Conservation (phyloP, 1,140 invertebrate species). For the Musca domestica region DNA sequence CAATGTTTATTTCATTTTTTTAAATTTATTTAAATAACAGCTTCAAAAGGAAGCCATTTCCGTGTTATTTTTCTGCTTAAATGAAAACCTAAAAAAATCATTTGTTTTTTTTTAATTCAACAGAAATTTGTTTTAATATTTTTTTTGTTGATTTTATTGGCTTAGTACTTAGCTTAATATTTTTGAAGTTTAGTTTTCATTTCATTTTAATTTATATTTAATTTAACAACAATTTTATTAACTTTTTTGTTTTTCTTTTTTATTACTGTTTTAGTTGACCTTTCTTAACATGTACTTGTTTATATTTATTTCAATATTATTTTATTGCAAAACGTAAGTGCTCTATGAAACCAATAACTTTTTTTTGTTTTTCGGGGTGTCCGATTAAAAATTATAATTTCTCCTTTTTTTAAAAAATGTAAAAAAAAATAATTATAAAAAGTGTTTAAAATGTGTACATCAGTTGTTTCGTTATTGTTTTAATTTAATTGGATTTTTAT, state of each 20-base stretch:
- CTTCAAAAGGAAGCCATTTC: constrained; percentile 9
- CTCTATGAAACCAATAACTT: constrained; percentile 53
- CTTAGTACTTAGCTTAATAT: constrained; percentile 45
- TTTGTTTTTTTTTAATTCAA: constrained; percentile 3
- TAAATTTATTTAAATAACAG: neutral
- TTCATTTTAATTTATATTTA: constrained; percentile 40
- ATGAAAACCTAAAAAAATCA: constrained; percentile 4
- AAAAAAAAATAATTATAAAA: constrained; percentile 17
- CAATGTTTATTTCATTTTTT: constrained; percentile 10
- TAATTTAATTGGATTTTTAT: constrained; percentile 12
- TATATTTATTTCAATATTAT: constrained; percentile 32
- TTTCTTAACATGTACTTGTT: constrained; percentile 26
- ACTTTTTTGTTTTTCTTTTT: constrained; percentile 46
- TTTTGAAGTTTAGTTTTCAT: constrained; percentile 26
- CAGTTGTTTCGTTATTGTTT: constrained; percentile 20
- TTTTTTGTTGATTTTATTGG: constrained; percentile 42
- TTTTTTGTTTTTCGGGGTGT: constrained; percentile 37
- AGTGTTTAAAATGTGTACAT: constrained; percentile 16
- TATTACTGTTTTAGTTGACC: constrained; percentile 30
- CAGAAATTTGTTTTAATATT: neutral
- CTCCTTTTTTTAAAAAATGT: neutral
- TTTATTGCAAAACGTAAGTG: constrained; percentile 52
- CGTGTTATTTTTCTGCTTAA: constrained; percentile 4
- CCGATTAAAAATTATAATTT: constrained; percentile 3
- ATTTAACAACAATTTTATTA: constrained; percentile 45